Evolutionary conservation across 1,140 invertebrate species (phyloP), one percentile per base, ranked within the genome.

Genomic region (Saccostrea echinata): DNA sequence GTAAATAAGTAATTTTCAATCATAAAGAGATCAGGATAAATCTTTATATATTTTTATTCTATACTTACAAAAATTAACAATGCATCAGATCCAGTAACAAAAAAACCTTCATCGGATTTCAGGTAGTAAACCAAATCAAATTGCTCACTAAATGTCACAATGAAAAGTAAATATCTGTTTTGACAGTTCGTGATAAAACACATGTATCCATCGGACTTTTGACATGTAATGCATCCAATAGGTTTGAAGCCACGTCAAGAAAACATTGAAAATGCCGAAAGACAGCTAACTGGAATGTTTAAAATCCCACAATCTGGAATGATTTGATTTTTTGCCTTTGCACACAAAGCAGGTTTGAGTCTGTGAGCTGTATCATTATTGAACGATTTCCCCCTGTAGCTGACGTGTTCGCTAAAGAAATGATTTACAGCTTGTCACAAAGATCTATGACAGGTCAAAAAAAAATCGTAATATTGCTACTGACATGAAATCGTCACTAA

Each of bases 391-490:
- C 30, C 24, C 27, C n/a, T 27, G 27, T 76, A 30, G 68, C 27
- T 76, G 68, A 76, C 68, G 16, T 76, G 68, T 76, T 76, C 68
- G 68, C 68, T 76, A 76, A 76, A 61, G 68, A 21, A 83, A 51
- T 83, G 81, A 83, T 83, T 83, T 83, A 83, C 35, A 35, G 51
- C 35, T 83, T 53, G 81, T 51, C 81, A 83, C 51, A 51, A 53
- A 52, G 81, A 83, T 83, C 51, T 83, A 12, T 83, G 81, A 83
- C 81, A 83, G 81, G 35, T 53, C 80, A 52, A 16, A 53, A 83
- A 61, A 83, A 51, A 52, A 83, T 83, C 21, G 51, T 51, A 24
- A 16, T 52, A 83, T 83, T 52, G 51, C 51, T 83, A 53, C 18
- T 21, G 35, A 53, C 51, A 83, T 30, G 18, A n/a, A 83, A 12